These are phyloP conservation scores for Falco cherrug DNA, from an alignment of 2,797 vertebrate species.

Conservation along the genomic window DNA sequence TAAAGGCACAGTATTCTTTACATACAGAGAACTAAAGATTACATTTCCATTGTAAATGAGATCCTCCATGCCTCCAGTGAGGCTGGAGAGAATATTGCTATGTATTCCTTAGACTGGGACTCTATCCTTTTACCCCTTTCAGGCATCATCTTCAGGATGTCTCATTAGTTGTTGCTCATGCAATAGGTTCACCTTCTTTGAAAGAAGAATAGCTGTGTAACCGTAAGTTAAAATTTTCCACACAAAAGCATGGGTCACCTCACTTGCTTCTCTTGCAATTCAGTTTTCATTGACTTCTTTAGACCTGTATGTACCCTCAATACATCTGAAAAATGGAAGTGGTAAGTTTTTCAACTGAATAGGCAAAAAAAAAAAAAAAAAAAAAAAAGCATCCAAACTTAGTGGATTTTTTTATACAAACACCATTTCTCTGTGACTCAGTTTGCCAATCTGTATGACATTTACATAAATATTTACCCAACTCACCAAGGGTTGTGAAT, in stretches of 20 bases:
- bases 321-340: background rate
- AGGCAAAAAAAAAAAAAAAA: background rate
- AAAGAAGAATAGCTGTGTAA: background rate
- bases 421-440: background rate
- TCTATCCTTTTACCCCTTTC: background rate
- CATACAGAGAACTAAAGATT: background rate
- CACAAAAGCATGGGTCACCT: background rate
- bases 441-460: conserved; percentile 14
- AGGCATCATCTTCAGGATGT: background rate
- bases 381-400: background rate
- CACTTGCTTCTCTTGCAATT: background rate
- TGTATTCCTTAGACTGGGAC: background rate
- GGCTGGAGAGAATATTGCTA: background rate
- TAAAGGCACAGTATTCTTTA: background rate
- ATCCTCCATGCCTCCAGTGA: background rate
- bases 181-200: background rate
- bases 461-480: conserved; percentile 11
- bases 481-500: background rate
- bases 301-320: background rate
- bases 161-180: background rate
- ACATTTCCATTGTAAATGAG: background rate
- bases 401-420: background rate
- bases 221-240: background rate
- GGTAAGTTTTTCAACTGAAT: background rate
- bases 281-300: background rate